These are phyloP conservation scores for Oostethus manadensis DNA, from an alignment of 2,113 vertebrate genomes.

Conservation along the genomic window DNA sequence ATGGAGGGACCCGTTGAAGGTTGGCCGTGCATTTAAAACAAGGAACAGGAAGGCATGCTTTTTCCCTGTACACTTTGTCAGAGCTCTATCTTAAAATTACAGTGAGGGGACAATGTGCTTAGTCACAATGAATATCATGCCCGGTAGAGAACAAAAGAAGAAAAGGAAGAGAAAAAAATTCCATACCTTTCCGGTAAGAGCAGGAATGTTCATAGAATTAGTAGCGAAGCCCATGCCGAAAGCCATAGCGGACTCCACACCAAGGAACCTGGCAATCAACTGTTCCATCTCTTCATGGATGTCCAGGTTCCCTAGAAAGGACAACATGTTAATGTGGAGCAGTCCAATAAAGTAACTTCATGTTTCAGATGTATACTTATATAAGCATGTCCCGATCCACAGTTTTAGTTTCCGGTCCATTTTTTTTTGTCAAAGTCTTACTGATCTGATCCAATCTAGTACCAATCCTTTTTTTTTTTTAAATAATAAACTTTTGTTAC, in stretches of 20 bases:
- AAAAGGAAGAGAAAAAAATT: slow-evolving; percentile 25
- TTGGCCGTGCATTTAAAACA: neutral
- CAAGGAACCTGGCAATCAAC: slow-evolving; percentile 84
- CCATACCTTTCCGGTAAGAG: slow-evolving; percentile 87
- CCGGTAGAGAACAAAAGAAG: neutral
- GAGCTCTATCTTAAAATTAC: neutral
- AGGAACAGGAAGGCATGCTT: slow-evolving; percentile 26
- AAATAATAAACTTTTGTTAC: too few relatives aligned
- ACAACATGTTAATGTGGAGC: neutral
- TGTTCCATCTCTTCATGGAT: slow-evolving; percentile 90
- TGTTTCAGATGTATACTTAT: neutral
- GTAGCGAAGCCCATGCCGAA: slow-evolving; percentile 98
- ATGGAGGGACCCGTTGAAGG: slow-evolving; percentile 28
- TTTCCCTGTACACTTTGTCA: slow-evolving; percentile 3
- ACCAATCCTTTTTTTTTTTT: too few relatives aligned
- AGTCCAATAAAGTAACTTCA: neutral
- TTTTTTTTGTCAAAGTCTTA: too few relatives aligned
- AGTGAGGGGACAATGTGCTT: neutral
- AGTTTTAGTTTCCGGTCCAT: too few relatives aligned
- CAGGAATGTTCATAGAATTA: slow-evolving; percentile 98
- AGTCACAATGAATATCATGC: neutral
- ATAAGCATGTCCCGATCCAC: too few relatives aligned
- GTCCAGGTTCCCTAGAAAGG: slow-evolving; percentile 82
- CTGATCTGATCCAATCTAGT: too few relatives aligned
- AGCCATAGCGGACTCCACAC: slow-evolving; percentile 89